Evolutionary conservation across 2,888 invertebrate species (phyloP).

Genomic region (Eumerus sabulonum): DNA sequence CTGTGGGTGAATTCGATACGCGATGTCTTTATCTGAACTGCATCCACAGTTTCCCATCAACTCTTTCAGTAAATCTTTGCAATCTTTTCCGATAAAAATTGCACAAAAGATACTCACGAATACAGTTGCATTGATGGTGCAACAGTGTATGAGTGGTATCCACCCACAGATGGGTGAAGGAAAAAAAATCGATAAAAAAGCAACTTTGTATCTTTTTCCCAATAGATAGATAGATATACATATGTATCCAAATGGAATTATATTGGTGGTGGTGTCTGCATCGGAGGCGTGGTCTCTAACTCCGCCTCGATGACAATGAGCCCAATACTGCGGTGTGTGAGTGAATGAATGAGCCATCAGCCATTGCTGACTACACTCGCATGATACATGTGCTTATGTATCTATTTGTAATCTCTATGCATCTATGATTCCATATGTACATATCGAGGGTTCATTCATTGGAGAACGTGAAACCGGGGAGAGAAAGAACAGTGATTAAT

Average conservation of each 20-base stretch:
- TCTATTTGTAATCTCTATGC: slow-evolving; percentile 7
- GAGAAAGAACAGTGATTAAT: slow-evolving; percentile 49
- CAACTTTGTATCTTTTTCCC: slow-evolving; percentile 46
- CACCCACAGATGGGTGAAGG: slow-evolving; percentile 44
- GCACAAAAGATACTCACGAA: slow-evolving; percentile 54
- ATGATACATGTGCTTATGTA: no score
- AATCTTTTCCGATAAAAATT: slow-evolving; percentile 66
- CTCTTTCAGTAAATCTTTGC: slow-evolving; percentile 67
- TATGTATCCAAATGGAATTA: slow-evolving; percentile 5
- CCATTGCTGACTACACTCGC: slow-evolving; percentile 51
- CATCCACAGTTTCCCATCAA: slow-evolving; percentile 69
- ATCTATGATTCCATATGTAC: slow-evolving; percentile 17
- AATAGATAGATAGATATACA: not conserved
- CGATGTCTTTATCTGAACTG: slow-evolving; percentile 69
- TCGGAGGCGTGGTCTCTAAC: slow-evolving; percentile 38
- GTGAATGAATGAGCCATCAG: slow-evolving; percentile 48
- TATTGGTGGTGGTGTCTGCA: slow-evolving; percentile 20
- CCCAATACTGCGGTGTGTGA: not conserved
- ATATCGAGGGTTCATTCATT: slow-evolving; percentile 19
- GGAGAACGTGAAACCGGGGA: slow-evolving; percentile 3
- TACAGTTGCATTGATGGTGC: slow-evolving; percentile 3
- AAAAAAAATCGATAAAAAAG: slow-evolving; percentile 52
- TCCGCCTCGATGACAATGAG: slow-evolving; percentile 22
- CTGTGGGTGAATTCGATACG: slow-evolving; percentile 63
- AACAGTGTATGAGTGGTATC: slow-evolving; percentile 28